phyloP scores from a whole-genome alignment of 2,113 vertebrate genomes.

The Microcebus lehilahytsara region DNA sequence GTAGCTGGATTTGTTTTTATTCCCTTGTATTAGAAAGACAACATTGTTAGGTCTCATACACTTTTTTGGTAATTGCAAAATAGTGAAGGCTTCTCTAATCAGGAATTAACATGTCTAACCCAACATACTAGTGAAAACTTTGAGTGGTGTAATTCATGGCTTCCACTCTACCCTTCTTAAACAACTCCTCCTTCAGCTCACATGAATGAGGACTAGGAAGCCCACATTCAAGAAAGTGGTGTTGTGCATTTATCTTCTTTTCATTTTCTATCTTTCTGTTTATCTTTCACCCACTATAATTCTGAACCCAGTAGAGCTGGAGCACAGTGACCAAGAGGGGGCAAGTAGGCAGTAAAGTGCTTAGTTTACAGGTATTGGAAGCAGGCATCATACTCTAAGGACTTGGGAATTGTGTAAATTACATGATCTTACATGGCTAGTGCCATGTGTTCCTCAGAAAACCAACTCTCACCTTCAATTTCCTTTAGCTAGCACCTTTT shows the following conservation, averaged over 20 bases:
- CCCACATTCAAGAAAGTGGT: background rate
- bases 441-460: background rate
- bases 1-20: background rate
- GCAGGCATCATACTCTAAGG: too few species aligned
- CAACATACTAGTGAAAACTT: background rate
- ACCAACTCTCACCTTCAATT: background rate
- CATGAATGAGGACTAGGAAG: background rate
- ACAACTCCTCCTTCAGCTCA: background rate
- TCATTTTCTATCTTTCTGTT: background rate
- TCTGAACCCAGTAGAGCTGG: background rate
- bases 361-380: background rate
- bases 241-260: background rate
- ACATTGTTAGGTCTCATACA: background rate
- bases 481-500: too few species aligned
- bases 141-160: background rate
- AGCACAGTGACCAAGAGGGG: background rate
- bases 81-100: background rate
- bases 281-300: background rate
- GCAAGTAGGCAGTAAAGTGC: background rate
- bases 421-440: fast-evolving
- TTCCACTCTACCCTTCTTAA: background rate
- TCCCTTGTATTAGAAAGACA: background rate
- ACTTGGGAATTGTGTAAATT: background rate
- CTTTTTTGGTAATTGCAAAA: background rate
- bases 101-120: background rate